Percentiles rank a stretch among this genome's conserved stretches.
phyloP scores from a whole-genome alignment of 2,888 invertebrate genomes.

The Philhelius pedissequus region DNA sequence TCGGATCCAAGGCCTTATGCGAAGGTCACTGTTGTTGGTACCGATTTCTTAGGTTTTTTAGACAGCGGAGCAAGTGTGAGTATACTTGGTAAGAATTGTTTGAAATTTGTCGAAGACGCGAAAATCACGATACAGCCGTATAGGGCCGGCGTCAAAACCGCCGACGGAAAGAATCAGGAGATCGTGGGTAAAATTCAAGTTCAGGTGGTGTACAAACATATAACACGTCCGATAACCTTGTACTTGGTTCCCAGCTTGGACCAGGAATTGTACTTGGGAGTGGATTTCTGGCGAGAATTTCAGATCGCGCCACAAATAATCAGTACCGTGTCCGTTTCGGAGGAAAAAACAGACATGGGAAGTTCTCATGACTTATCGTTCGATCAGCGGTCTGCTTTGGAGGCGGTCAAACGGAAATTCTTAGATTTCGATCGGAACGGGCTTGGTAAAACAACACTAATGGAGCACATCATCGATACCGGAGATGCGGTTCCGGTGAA shows the following conservation, averaged over 20 bases:
- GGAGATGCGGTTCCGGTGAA: conserved; percentile 42
- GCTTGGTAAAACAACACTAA: neutral
- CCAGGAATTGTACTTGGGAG: conserved; percentile 40
- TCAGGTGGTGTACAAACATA: neutral
- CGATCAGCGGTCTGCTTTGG: neutral
- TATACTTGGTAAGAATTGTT: neutral
- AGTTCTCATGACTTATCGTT: neutral
- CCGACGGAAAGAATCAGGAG: conserved; percentile 3
- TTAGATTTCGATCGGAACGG: neutral
- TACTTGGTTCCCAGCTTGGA: conserved; percentile 23
- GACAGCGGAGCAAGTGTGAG: conserved; percentile 29
- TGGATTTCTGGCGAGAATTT: conserved; percentile 47
- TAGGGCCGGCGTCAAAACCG: neutral
- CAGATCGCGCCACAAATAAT: conserved; percentile 14
- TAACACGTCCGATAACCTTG: neutral
- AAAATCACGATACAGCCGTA: neutral
- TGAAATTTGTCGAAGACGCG: neutral
- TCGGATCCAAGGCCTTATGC: neutral
- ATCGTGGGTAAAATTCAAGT: conserved; percentile 9
- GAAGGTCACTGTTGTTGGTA: neutral
- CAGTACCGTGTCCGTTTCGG: neutral
- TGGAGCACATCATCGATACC: too few species aligned
- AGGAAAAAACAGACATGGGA: neutral
- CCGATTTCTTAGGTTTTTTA: neutral
- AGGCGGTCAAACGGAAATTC: neutral